Conservation (phyloP, 2,797 vertebrate genomes). For the Neosilurus mollespiculum region DNA sequence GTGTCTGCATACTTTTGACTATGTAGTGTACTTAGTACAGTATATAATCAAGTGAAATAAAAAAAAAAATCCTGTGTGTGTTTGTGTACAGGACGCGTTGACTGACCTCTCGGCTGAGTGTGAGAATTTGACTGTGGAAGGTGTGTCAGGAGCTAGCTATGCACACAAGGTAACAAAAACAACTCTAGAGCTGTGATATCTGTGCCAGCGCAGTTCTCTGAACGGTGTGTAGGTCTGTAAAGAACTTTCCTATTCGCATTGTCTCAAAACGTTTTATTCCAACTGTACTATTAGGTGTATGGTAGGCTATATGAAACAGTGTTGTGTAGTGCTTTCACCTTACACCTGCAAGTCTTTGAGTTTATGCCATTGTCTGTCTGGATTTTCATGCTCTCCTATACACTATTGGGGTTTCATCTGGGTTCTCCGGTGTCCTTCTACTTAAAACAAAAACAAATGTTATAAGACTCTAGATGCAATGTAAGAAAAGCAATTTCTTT, state of each 20-base stretch:
- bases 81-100: conserved; percentile 80
- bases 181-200: background rate
- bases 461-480: too few relatives aligned
- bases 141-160: conserved; percentile 82
- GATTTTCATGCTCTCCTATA: background rate
- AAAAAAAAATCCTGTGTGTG: background rate
- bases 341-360: background rate
- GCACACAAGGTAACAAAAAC: conserved; percentile 85
- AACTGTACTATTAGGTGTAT: background rate
- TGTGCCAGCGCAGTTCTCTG: background rate
- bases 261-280: background rate
- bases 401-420: background rate
- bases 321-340: background rate
- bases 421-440: background rate
- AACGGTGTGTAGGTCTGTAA: background rate
- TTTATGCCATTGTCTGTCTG: background rate
- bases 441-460: background rate
- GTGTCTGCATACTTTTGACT: background rate
- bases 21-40: background rate
- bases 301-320: background rate
- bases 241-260: background rate
- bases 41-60: too few relatives aligned
- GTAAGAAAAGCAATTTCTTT: background rate
- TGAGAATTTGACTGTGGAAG: conserved; percentile 83
- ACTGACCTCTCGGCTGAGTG: conserved; percentile 93